phyloP scores from a whole-genome alignment of 2,888 invertebrate genomes.

The Dione juno region DNA sequence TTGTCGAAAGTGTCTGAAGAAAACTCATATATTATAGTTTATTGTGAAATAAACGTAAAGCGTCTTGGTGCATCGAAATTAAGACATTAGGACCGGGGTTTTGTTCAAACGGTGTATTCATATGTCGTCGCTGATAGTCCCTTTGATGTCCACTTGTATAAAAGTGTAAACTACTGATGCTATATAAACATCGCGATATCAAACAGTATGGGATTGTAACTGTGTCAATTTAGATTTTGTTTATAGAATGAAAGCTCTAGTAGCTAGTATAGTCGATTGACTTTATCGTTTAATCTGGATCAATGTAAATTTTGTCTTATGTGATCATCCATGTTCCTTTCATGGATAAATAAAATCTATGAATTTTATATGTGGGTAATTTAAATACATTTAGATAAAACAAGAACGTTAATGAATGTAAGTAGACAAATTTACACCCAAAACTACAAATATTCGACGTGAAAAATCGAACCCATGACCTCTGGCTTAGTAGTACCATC shows the following conservation, averaged over 20 bases:
- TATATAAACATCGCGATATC: slow-evolving; percentile 20
- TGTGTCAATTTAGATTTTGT: slow-evolving; percentile 4
- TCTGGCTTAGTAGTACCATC: too few species aligned
- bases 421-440: too few species aligned
- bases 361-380: too few species aligned
- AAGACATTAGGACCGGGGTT: slow-evolving; percentile 67
- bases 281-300: neutral
- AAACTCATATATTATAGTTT: slow-evolving; percentile 76
- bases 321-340: neutral
- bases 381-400: too few species aligned
- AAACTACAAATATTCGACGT: too few species aligned
- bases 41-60: slow-evolving; percentile 71
- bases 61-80: slow-evolving; percentile 54
- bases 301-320: too few species aligned
- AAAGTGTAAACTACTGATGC: slow-evolving; percentile 48
- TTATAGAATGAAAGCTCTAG: neutral
- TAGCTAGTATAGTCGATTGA: neutral
- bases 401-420: too few species aligned
- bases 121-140: slow-evolving; percentile 56
- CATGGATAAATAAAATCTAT: neutral
- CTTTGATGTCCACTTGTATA: slow-evolving; percentile 60
- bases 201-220: slow-evolving; percentile 7
- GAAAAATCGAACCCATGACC: too few species aligned
- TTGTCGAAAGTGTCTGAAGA: slow-evolving; percentile 72
- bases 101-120: slow-evolving; percentile 64